Base-by-base conservation (phyloP, 1,140 invertebrate genomes). In the Monomorium pharaonis region DNA sequence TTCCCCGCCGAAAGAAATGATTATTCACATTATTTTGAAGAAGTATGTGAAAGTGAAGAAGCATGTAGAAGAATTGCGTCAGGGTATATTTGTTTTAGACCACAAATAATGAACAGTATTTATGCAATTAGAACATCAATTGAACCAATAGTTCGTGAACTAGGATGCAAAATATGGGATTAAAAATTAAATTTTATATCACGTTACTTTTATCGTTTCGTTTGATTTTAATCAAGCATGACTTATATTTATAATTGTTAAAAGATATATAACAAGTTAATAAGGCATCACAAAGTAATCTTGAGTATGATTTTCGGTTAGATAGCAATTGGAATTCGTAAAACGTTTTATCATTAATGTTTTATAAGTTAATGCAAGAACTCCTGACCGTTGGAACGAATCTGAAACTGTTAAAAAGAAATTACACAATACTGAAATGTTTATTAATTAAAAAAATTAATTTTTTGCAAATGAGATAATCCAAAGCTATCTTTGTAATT, bases 331-430 rank as follows among this genome's bases (percentile, higher is more conserved):
- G 1, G 2, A 58, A 81, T 33, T 54, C 51, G 49, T 44, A 56
- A 49, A 81, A 72, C 18, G 78, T 60, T 83, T 83, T 83, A 83
- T 72, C 33, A 21, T 70, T 33, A 58, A 83, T 47, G 18, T 51
- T 58, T 81, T 56, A 5, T 47, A 30, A 47, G 9, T 72, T 72
- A 37, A 78, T 3, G 12, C 14, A 37, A 63, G 18, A 67, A 67
- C 5, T 9, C 9, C 1, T 67, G 21, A 67, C 10, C 4, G 24
- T 37, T 78, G 56, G 14, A 54, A 10, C n/a, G n/a, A n/a, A 1
- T 27, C 5, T 18, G 3, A 33, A 62, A 3, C 30, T 12, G 12
- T 12, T 16, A 47, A 47, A 51, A 24, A 24, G 24, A 49, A 49
- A 54, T 33, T n/a, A 6, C 24, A 18, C 1, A 62, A 24, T 5